Evolutionary conservation across 2,113 vertebrate genomes (phyloP), one percentile per base, ranked within the genome.

Genomic region (Zingel zingel): DNA sequence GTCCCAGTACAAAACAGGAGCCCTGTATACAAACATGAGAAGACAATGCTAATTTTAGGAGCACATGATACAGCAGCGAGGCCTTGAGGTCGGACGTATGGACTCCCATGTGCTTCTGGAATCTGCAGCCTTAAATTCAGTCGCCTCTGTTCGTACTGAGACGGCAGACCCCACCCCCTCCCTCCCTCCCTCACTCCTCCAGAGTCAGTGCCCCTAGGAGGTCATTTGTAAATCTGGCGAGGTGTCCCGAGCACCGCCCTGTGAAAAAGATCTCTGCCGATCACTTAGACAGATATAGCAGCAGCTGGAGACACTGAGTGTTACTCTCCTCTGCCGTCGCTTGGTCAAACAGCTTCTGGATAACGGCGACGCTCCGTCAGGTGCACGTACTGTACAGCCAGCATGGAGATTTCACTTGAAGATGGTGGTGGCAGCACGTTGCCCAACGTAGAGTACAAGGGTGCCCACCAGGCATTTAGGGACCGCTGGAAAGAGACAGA

Each of bases 401-500:
- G 30, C 19, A 91, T 91, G 90, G 89, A 92, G 45, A 59, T 82
- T 51, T 53, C 85, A 1, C 2, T 43, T 0, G 68, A 79, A 27
- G 58, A 86, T 0, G 51, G 74, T 0, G 21, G 23, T 8, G 18
- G 45, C 43, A 8, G 43, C 43, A 18, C 70, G 0, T n/a, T 65
- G 0, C 3, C 65, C 21, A 75, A 83, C 84, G 89, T 96, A 88
- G 27, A 27, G 27, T 27, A 27, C 27, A 96, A 96, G 2, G 23
- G 97, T 11, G 39, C 97, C 3, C 97, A 99, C 88, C 95, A 97
- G 77, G 97, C 97, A 1, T 97, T 99, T 83, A 94, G 94, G 75
- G 96, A 96, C 0, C 97, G 96, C 84, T 99, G 98, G 97, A 95
- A 96, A 63, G 94, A 95, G 86, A 98, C 97, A 0, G 97, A 99